Percentiles rank a stretch among this genome's conserved stretches.
Evolutionary conservation across 2,888 invertebrate genomes (phyloP).

Genomic region (Aphidius colemani): DNA sequence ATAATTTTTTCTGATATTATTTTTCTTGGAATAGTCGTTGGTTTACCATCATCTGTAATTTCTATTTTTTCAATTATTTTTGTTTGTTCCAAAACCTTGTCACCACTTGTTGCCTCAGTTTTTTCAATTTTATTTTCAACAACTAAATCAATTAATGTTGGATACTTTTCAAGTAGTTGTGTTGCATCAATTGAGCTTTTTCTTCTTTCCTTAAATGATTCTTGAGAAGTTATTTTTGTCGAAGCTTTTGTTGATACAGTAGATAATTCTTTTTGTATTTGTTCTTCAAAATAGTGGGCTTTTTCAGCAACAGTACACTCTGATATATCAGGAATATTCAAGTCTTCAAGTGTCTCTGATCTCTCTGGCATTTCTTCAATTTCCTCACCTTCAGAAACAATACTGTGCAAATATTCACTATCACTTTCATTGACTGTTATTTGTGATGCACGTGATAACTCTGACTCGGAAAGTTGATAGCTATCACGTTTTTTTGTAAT

Average conservation of each 20-base stretch:
- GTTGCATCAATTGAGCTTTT: conserved; percentile 18
- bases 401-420: conserved; percentile 51
- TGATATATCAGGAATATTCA: conserved; percentile 61
- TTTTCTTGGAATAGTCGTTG: conserved; percentile 33
- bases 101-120: conserved; percentile 7
- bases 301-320: conserved; percentile 64
- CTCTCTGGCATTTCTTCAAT: conserved; percentile 41
- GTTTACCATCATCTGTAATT: conserved; percentile 19
- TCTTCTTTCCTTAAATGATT: conserved; percentile 38
- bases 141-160: conserved; percentile 5
- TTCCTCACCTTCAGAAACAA: conserved; percentile 42
- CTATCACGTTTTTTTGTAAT: conserved; percentile 54
- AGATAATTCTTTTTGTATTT: conserved; percentile 65
- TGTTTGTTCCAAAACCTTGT: conserved; percentile 8
- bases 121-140: conserved; percentile 18
- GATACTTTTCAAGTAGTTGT: conserved; percentile 8
- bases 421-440: conserved; percentile 55
- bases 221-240: conserved; percentile 37
- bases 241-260: conserved; percentile 34
- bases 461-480: conserved; percentile 56
- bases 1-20: conserved; percentile 16
- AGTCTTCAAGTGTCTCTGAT: conserved; percentile 50
- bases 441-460: conserved; percentile 53
- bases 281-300: conserved; percentile 67
- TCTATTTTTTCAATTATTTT: conserved; percentile 8